Conservation (phyloP, 1,140 invertebrate species). For the Aporrectodea caliginosa region DNA sequence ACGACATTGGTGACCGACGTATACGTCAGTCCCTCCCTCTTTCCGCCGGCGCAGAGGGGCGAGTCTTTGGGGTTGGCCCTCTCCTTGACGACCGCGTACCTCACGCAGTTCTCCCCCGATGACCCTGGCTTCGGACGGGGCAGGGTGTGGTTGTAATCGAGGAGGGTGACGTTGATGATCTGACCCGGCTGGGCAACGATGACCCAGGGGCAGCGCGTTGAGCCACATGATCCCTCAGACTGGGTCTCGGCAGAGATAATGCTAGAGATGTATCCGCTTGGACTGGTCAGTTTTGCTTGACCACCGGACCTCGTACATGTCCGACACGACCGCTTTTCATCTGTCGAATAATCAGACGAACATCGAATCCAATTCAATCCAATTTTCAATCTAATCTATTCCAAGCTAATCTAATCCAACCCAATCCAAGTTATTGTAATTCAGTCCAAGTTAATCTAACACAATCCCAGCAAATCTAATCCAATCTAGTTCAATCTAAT, state of each 20-base stretch:
- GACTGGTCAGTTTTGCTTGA: neutral
- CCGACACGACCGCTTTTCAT: slow-evolving; percentile 10
- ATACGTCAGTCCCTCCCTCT: slow-evolving; percentile 5
- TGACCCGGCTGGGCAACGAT: slow-evolving; percentile 14
- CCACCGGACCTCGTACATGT: neutral
- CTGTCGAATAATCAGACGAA: neutral
- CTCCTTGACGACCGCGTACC: slow-evolving; percentile 5
- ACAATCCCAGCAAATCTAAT: too few species aligned
- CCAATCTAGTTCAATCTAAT: too few species aligned
- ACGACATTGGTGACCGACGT: neutral
- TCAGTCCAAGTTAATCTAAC: too few species aligned
- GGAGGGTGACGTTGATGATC: slow-evolving; percentile 15
- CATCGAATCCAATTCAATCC: too few species aligned
- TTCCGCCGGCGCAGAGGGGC: slow-evolving; percentile 9
- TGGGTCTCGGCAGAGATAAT: slow-evolving; percentile 4
- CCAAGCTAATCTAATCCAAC: too few species aligned
- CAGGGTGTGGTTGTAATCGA: neutral
- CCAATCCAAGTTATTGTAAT: too few species aligned
- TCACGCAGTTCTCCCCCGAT: neutral
- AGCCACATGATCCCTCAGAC: slow-evolving; percentile 1
- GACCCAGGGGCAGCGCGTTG: slow-evolving; percentile 1
- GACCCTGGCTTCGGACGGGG: neutral
- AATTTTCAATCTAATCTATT: too few species aligned
- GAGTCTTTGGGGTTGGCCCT: slow-evolving; percentile 9
- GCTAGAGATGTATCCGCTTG: slow-evolving; percentile 10